Conservation (phyloP, 2,888 invertebrate genomes). For the Eupithecia subumbrata region DNA sequence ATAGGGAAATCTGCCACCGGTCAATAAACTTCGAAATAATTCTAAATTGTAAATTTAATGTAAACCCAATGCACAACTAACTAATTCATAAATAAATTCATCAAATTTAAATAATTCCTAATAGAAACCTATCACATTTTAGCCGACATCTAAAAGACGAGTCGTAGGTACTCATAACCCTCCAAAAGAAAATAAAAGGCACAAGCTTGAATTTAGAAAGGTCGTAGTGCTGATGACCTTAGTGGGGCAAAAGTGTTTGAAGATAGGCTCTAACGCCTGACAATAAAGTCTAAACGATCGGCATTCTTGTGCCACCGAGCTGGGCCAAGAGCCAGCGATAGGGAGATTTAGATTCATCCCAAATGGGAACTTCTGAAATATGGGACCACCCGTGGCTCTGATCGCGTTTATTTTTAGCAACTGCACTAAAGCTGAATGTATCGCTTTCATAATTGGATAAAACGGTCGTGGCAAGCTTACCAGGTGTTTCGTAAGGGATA, state of each 20-base stretch:
- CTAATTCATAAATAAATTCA: neutral
- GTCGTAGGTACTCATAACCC: conserved; percentile 4
- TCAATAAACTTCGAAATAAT: neutral
- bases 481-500: neutral
- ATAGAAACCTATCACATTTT: conserved; percentile 13
- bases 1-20: neutral
- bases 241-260: conserved; percentile 34
- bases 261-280: conserved; percentile 28
- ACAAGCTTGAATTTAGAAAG: conserved; percentile 47
- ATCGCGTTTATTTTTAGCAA: conserved; percentile 60
- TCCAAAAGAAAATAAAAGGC: conserved; percentile 24
- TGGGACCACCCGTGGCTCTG: conserved; percentile 60
- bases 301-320: conserved; percentile 43
- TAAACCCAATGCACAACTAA: too few species aligned
- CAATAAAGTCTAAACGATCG: conserved; percentile 28
- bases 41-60: neutral
- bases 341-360: conserved; percentile 69
- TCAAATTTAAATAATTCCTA: neutral
- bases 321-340: conserved; percentile 67
- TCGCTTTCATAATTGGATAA: conserved; percentile 31
- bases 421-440: conserved; percentile 43
- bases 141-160: conserved; percentile 6
- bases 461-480: neutral
- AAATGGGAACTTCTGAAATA: conserved; percentile 63
- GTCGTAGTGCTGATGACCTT: conserved; percentile 61